These are phyloP conservation scores for Amblyopsis hoosieri DNA, from an alignment of 2,797 vertebrate genomes.

Conservation along the genomic window DNA sequence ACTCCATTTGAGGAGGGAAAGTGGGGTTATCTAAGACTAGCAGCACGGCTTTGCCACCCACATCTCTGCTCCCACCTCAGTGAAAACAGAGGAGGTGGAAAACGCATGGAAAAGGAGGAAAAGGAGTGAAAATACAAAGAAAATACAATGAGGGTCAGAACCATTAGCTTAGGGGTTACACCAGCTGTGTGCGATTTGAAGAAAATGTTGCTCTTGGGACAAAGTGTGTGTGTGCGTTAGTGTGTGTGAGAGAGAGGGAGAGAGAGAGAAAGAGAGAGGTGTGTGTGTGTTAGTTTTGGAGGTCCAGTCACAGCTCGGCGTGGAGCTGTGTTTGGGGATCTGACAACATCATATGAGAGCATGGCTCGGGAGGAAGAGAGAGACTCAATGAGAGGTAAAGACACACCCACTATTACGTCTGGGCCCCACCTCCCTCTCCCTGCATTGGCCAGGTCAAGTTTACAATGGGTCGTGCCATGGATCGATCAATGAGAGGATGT, in stretches of 20 bases:
- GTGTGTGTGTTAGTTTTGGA: conserved; percentile 68
- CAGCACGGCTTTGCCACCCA: neutral
- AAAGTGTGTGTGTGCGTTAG: conserved; percentile 12
- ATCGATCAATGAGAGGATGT: no score
- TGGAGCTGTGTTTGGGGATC: conserved; percentile 65
- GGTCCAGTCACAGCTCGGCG: conserved; percentile 48
- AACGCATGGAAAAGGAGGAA: conserved; percentile 22
- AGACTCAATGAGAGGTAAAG: conserved; percentile 10
- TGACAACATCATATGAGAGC: conserved; percentile 48
- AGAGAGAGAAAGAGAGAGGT: neutral
- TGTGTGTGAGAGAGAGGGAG: conserved; percentile 1
- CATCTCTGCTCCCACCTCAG: neutral
- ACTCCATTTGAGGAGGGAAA: neutral
- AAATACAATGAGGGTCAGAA: conserved; percentile 42
- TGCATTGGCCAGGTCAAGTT: no score
- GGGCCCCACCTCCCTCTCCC: no score
- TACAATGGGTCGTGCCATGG: no score
- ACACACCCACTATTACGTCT: neutral
- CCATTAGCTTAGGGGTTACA: conserved; percentile 59
- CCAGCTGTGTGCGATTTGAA: conserved; percentile 70
- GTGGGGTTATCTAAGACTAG: neutral
- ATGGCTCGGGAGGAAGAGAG: conserved; percentile 35
- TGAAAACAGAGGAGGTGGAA: neutral
- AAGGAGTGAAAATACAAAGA: conserved; percentile 35
- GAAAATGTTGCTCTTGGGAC: conserved; percentile 72